Base-by-base conservation (phyloP, 2,888 invertebrate species). In the Cryptus viduatorius region DNA sequence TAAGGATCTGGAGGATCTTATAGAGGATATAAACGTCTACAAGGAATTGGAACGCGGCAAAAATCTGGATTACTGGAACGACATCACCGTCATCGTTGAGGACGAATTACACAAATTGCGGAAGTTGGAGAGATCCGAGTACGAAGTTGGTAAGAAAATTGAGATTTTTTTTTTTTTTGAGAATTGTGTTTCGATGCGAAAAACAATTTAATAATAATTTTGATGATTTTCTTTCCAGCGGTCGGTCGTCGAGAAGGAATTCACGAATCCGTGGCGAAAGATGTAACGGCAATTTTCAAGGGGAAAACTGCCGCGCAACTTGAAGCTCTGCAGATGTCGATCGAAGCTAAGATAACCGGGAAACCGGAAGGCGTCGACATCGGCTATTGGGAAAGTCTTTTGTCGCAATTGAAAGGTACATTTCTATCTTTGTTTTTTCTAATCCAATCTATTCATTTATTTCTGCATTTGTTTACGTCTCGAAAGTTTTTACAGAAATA, bases 341-440 rank as follows among this genome's bases (percentile, higher is more conserved):
- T 99, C 90, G 97, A 98, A 93, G 94, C 95, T 16, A 99, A 99
- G 94, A 97, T 99, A 84, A 95, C 95, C 89, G 96, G 97, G 0
- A 96, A 97, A 86, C 96, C 96, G 64, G 98, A 98, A 94, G 98
- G 98, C 16, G 96, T 99, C 65, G 99, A 99, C 94, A 97, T 99
- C 86, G 98, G 98, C 65, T 99, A 99, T 94, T 99, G 99, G 99
- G 99, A 99, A 94, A 98, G 98, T 68, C 94, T 99, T 86, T 95
- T 99, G 48, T 98, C 98, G n/a, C 98, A 99, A 93, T 95, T 99
- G 10, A 98, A 98, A 95, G 96, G 96, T 96, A 93, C 24, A 77
- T 56, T 31, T 50, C 10, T 7, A n/a, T 67, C 37, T 48, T 10
- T 10, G 48, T 37, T n/a, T 0, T 44, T 29, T 37, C 19, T 8